phyloP scores from a whole-genome alignment of 2,888 invertebrate species.

The Caradrina clavipalpis region DNA sequence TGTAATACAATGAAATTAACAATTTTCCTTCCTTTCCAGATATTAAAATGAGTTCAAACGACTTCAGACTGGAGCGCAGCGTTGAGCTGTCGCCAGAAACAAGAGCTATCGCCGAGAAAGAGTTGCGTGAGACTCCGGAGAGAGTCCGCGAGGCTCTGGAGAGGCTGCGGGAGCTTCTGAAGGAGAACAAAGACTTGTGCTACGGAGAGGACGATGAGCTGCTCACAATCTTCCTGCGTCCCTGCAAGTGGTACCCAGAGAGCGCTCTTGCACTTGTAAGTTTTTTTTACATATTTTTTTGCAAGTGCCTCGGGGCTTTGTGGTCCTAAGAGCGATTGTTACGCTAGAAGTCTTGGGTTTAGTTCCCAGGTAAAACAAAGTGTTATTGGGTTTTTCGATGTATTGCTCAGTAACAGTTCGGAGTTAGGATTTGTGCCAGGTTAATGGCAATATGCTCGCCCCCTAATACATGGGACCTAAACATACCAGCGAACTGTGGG shows the following conservation, averaged over 20 bases:
- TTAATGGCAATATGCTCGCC: too few relatives aligned
- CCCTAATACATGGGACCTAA: too few relatives aligned
- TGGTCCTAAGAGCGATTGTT: too few relatives aligned
- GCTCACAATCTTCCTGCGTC: conserved; percentile 94
- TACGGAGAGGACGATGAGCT: conserved; percentile 95
- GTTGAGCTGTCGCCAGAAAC: conserved; percentile 91
- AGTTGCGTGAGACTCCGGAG: conserved; percentile 94
- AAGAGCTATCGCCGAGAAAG: conserved; percentile 91
- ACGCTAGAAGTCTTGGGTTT: too few relatives aligned
- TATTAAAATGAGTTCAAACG: conserved; percentile 81
- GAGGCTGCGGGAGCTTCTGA: conserved; percentile 92
- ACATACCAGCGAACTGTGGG: too few relatives aligned
- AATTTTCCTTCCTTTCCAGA: conserved; percentile 65
- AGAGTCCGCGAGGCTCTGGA: conserved; percentile 91
- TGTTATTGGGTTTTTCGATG: too few relatives aligned
- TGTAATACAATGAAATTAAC: background rate
- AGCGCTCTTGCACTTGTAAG: conserved; percentile 95
- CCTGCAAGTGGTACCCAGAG: conserved; percentile 96
- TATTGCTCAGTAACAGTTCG: too few relatives aligned
- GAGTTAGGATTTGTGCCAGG: too few relatives aligned
- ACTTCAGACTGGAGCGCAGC: conserved; percentile 91
- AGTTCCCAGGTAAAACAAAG: too few relatives aligned
- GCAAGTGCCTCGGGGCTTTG: too few relatives aligned
- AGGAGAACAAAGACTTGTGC: conserved; percentile 92
- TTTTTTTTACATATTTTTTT: conserved; percentile 47